Evolutionary conservation across 2,888 invertebrate species (phyloP), one percentile per base, ranked within the genome.

Genomic region (Tetranychus piercei): DNA sequence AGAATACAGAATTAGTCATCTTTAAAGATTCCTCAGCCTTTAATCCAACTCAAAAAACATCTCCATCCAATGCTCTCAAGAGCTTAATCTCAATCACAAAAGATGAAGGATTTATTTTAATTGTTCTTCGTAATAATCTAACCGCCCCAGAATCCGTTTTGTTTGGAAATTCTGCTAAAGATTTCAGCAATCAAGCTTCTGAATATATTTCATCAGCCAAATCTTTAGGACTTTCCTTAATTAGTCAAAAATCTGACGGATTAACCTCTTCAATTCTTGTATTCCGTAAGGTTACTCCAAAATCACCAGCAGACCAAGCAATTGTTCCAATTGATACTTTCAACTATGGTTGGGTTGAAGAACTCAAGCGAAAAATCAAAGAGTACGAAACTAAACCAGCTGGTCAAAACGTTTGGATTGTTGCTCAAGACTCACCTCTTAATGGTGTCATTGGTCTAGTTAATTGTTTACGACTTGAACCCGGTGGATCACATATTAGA

Each of bases 401-500:
- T 45, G 86, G 81, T 75, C 80, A 82, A 75, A 83, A 82, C 72
- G 79, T 85, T 66, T 85, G 85, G 85, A 79, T 91, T 65, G 87
- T 89, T 74, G 86, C 88, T 76, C 86, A 88, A 80, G 88, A 88
- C 70, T 87, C 88, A 79, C 86, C 88, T 76, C 82, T 86, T 44
- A 86, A 87, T 81, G 96, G 97, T 18, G 85, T 91, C 77, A 85
- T 94, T 75, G 97, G 97, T 71, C 85, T 97, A 81, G 88, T 90
- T 80, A 90, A 92, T 81, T 99, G 97, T 82, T 85, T 97, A 78
- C 89, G 89, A 80, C 88, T 87, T 79, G 96, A 96, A 85, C 87
- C 89, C 7, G 93, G 92, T 78, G 94, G 94, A 23, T 84, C 85
- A 76, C 88, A 87, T 79, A 86, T 91, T 67, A 87, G 92, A 81